Evolutionary conservation across 2,888 invertebrate genomes (phyloP).

Genomic region (Litoditis marina): DNA sequence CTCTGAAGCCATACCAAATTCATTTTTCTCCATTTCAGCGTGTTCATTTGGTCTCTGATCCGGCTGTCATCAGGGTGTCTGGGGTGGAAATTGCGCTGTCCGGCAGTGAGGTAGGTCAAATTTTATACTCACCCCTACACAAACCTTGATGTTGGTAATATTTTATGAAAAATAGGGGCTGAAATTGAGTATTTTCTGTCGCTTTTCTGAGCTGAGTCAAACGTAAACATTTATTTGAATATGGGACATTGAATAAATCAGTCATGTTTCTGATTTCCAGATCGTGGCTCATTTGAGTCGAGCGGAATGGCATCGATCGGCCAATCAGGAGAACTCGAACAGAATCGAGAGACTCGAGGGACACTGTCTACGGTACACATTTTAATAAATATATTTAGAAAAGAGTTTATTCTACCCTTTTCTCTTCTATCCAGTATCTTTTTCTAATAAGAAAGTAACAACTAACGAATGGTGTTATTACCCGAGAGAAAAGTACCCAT

Average conservation of each 20-base stretch:
- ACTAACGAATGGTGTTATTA: too few species aligned
- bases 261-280: conserved; percentile 2
- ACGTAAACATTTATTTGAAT: too few species aligned
- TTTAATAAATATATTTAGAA: background rate
- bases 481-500: too few species aligned
- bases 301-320: conserved; percentile 20
- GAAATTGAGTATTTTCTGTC: too few species aligned
- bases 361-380: conserved; percentile 14
- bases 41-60: conserved; percentile 11
- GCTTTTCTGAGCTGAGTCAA: too few species aligned
- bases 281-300: conserved; percentile 25
- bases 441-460: too few species aligned
- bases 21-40: background rate
- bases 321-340: conserved; percentile 26
- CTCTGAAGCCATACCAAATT: too few species aligned
- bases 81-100: conserved; percentile 7
- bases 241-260: too few species aligned
- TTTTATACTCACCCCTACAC: background rate
- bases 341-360: conserved; percentile 22
- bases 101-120: conserved; percentile 4
- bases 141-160: background rate
- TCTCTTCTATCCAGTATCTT: too few species aligned
- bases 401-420: background rate
- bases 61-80: conserved; percentile 6
- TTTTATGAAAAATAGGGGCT: too few species aligned